A percentile compares a stretch with the other conserved stretches of the same genome.
Conservation (phyloP, 37 sponge, comb jelly and placozoan genomes). For the Petrosia ficiformis region DNA sequence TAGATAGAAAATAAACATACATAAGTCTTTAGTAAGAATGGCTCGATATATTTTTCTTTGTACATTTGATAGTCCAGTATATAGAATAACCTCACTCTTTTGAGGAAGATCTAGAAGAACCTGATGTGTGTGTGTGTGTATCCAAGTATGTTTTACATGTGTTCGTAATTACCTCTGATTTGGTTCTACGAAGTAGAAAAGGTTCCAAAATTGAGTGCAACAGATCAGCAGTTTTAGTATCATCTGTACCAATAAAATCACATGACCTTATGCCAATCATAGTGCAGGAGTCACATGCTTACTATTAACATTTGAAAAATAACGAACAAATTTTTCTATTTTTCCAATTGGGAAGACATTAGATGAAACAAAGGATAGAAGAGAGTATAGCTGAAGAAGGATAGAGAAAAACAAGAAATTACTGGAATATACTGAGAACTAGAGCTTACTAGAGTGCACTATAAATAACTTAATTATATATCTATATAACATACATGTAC, state of each 20-base stretch:
- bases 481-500: conserved; percentile 22
- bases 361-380: conserved; percentile 56
- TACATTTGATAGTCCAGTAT: conserved; percentile 66
- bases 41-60: conserved; percentile 87
- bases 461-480: too few species aligned
- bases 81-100: conserved; percentile 67
- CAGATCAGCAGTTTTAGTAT: conserved; percentile 26
- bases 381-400: conserved; percentile 65
- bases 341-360: conserved; percentile 28
- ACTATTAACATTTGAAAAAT: conserved; percentile 36
- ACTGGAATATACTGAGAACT: neutral
- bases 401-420: too few species aligned
- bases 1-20: conserved; percentile 36
- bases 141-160: neutral
- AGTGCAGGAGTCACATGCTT: neutral
- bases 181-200: conserved; percentile 62
- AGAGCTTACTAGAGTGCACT: neutral
- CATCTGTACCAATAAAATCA: conserved; percentile 1
- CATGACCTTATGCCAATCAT: neutral
- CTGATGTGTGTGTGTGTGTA: conserved; percentile 8
- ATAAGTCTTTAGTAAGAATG: conserved; percentile 62
- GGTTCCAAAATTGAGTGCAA: conserved; percentile 67
- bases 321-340: conserved; percentile 27
- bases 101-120: conserved; percentile 62
- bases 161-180: conserved; percentile 39